Base-by-base conservation (phyloP, 2,113 vertebrate species). In the Butastur rufipennis region DNA sequence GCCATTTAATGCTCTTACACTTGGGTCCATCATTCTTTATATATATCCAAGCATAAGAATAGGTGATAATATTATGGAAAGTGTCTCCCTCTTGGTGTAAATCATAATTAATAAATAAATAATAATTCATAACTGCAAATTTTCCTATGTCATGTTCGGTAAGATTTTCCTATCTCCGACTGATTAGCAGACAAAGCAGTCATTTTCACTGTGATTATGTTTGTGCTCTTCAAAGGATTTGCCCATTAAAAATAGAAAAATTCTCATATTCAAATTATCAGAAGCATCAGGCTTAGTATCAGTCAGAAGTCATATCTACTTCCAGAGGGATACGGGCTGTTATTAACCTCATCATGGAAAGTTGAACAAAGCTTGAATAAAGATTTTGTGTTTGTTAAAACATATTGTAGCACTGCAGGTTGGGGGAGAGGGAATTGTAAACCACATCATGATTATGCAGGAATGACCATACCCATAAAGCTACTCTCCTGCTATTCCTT, bases 381-480 rank as follows among this genome's bases (percentile, higher is more conserved):
- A 94, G 19, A 36, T 36, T 91, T 85, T 82, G 7, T 53, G 11
- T 48, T 87, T 20, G 15, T 52, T 88, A 56, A 77, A 80, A n/a
- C 14, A 13, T 2, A 2, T 18, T 56, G n/a, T 19, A 87, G 40
- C 15, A 36, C 36, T 40, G 27, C 19, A 75, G 27, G 13, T 1
- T 47, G 17, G 11, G 31, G 53, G 27, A 36, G 79, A 85, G 27
- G 16, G 31, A 82, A 43, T 22, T 55, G 6, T 73, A 67, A 70
- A 11, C 11, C 29, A 23, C 9, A 42, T 61, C 12, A 18, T 32
- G 15, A 42, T 65, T 63, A 47, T 1, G 3, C 20, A 34, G 0
- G 5, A 91, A 36, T 5, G 9, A 66, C 27, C 29, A 73, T 45
- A 32, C 13, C 15, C 65, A 56, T 18, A 85, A 67, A 38, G 0